Conservation (phyloP, 2,797 vertebrate genomes). For the Eulemur albifrons region DNA sequence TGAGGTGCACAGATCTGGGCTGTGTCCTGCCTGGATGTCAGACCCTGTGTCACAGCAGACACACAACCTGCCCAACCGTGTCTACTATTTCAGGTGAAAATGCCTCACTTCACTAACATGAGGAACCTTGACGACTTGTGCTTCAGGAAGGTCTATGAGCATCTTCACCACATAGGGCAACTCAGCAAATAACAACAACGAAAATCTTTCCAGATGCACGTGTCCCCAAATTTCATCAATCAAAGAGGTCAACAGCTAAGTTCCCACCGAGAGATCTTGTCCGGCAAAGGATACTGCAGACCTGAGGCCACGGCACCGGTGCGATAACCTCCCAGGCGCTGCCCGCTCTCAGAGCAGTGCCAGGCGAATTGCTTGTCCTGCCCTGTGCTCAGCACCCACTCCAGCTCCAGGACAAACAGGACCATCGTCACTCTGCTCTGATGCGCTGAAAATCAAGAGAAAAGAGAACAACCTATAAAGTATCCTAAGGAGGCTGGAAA, state of each 20-base stretch:
- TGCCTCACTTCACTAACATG: neutral
- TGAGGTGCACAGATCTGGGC: neutral
- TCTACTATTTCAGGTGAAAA: slow-evolving; percentile 56
- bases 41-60: neutral
- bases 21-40: slow-evolving; percentile 41
- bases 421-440: slow-evolving; percentile 95
- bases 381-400: slow-evolving; percentile 96
- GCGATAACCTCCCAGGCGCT: slow-evolving; percentile 92
- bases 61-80: neutral
- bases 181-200: neutral
- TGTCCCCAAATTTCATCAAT: slow-evolving; percentile 23
- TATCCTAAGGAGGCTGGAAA: neutral
- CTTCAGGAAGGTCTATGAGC: slow-evolving; percentile 24
- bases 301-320: slow-evolving; percentile 94
- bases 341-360: slow-evolving; percentile 97
- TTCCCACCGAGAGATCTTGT: slow-evolving; percentile 57
- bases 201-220: slow-evolving; percentile 63
- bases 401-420: slow-evolving; percentile 97
- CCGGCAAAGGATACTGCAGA: slow-evolving; percentile 95
- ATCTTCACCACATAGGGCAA: slow-evolving; percentile 55
- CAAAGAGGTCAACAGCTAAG: slow-evolving; percentile 62
- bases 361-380: slow-evolving; percentile 97
- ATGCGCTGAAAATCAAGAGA: slow-evolving; percentile 89
- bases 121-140: neutral
- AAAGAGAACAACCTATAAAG: slow-evolving; percentile 39